Evolutionary conservation across 2,888 invertebrate genomes (phyloP).

Genomic region (Panopea generosa): DNA sequence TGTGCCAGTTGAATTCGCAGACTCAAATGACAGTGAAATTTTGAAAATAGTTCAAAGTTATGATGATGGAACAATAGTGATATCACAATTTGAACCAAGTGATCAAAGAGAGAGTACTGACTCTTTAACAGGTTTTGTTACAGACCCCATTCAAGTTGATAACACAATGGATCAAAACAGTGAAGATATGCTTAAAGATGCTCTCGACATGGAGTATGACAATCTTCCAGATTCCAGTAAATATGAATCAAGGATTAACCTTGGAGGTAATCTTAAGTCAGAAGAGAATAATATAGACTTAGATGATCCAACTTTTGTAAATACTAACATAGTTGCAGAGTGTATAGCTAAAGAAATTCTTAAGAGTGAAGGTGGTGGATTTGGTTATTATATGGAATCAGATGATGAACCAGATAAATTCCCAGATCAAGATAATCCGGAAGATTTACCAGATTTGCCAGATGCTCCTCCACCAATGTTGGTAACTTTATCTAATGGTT

Average conservation of each 20-base stretch:
- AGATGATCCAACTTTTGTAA: conserved; percentile 33
- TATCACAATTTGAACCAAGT: conserved; percentile 44
- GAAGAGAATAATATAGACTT: conserved; percentile 32
- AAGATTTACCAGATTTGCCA: conserved; percentile 53
- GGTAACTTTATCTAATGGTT: conserved; percentile 5
- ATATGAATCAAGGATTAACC: conserved; percentile 30
- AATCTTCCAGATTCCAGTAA: conserved; percentile 43
- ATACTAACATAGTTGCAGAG: conserved; percentile 48
- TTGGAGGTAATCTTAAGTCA: conserved; percentile 26
- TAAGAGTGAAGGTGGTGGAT: conserved; percentile 36
- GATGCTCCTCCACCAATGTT: conserved; percentile 46
- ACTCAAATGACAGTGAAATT: conserved; percentile 30
- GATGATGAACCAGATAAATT: conserved; percentile 59
- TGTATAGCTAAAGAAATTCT: conserved; percentile 56
- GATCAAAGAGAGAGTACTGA: conserved; percentile 28
- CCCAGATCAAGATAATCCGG: conserved; percentile 49
- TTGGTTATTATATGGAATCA: conserved; percentile 55
- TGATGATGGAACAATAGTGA: conserved; percentile 36
- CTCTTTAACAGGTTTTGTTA: not conserved
- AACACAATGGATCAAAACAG: conserved; percentile 59
- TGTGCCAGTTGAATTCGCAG: conserved; percentile 16
- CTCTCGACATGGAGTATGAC: conserved; percentile 62
- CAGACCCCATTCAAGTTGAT: not conserved
- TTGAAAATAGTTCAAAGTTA: conserved; percentile 42
- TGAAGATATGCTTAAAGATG: conserved; percentile 61